Evolutionary conservation across 2,113 vertebrate genomes (phyloP), one percentile per base, ranked within the genome.

Genomic region (Acrocephalus arundinaceus): DNA sequence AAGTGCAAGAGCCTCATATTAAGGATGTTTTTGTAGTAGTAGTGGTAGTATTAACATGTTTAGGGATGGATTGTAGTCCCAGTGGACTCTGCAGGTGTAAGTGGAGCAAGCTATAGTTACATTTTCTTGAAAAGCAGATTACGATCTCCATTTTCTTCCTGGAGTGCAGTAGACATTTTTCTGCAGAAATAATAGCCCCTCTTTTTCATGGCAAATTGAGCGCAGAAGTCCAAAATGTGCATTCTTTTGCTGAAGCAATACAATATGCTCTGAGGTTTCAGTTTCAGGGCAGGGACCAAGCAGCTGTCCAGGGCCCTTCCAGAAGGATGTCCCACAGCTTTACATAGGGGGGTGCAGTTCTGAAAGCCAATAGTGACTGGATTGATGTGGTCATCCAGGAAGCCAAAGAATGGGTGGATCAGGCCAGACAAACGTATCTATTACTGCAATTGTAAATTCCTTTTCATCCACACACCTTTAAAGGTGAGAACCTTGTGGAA

Each of bases 401-500:
- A 91, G 9, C 16, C 39, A 70, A 63, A 85, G 57, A 94, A 71
- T 25, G 27, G 27, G 39, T 2, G 4, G 27, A n/a, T 73, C 46
- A 63, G 27, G 21, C 7, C 59, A 48, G 30, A 31, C 33, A 88
- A 91, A 45, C 23, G 27, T 88, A 51, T 80, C 59, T 74, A 3
- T 86, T 90, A 22, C 33, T 43, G 45, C 55, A 76, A 9, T 43
- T 89, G 31, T 57, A 81, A 81, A 93, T 55, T 6, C 25, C 20
- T 84, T 80, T 76, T 61, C 23, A 76, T 30, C 11, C 4, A 31
- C 20, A 27, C 12, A 89, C 10, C 46, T 51, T 90, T 87, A 89
- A 80, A 90, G 55, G 75, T 85, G 55, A 90, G 87, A 71, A 70
- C 37, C 15, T n/a, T 78, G 45, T 87, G 67, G 55, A 85, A 87